These are phyloP conservation scores for Conus betulinus DNA, from an alignment of 1,140 invertebrate species.

Conservation along the genomic window DNA sequence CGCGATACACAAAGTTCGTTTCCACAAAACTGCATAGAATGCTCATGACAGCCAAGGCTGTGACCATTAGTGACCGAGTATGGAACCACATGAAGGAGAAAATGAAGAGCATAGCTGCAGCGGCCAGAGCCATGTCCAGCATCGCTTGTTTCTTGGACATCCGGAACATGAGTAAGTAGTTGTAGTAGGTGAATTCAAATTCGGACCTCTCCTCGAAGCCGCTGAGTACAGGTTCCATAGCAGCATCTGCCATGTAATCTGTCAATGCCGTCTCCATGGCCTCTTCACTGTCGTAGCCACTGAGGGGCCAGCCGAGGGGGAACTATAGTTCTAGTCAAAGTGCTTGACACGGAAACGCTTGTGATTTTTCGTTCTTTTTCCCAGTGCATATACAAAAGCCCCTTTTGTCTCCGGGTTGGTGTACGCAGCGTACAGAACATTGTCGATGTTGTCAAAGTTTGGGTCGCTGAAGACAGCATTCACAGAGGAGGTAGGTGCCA, in stretches of 20 bases:
- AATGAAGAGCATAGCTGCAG: conserved; percentile 60
- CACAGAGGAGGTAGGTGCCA: conserved; percentile 40
- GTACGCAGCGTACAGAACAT: conserved; percentile 44
- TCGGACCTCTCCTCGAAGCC: background rate
- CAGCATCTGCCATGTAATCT: background rate
- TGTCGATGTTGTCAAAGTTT: conserved; percentile 46
- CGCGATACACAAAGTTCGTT: conserved; percentile 58
- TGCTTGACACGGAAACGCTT: conserved; percentile 14
- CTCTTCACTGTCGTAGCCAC: background rate
- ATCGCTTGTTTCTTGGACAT: conserved; percentile 40
- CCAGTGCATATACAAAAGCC: conserved; percentile 31
- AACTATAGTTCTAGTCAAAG: conserved; percentile 5
- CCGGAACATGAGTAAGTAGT: conserved; percentile 16
- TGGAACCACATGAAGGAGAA: conserved; percentile 58
- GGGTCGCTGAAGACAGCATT: conserved; percentile 49
- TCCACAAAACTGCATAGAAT: conserved; percentile 54
- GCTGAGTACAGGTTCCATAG: background rate
- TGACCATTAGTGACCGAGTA: conserved; percentile 56
- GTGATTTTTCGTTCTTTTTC: conserved; percentile 38
- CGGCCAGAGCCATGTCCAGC: conserved; percentile 53
- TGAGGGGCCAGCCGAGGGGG: conserved; percentile 7
- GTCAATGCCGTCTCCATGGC: background rate
- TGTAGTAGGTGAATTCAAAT: conserved; percentile 49
- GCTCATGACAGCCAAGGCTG: conserved; percentile 48
- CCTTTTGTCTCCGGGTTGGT: conserved; percentile 39